Evolutionary conservation across 2,113 vertebrate species (phyloP).

Genomic region (Hippopotamus amphibius): DNA sequence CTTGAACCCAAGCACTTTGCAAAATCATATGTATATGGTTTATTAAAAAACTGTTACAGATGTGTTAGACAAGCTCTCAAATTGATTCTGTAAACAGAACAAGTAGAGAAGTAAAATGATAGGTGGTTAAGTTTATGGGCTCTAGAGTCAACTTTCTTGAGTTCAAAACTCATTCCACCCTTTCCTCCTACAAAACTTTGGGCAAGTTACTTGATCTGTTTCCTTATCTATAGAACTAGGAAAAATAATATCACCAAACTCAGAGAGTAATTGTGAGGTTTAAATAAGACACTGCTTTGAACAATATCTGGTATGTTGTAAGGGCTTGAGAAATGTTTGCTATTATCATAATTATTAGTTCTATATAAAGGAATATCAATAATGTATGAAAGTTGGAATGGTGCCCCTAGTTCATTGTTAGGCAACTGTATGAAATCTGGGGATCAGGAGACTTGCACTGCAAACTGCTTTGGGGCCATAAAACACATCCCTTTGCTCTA

Average conservation of each 20-base stretch:
- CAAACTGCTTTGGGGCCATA: not conserved
- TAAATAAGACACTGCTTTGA: not conserved
- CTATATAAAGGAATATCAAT: not conserved
- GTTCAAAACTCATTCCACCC: not conserved
- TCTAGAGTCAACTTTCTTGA: not conserved
- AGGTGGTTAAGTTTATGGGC: not conserved
- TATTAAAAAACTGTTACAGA: slow-evolving; percentile 53
- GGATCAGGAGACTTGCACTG: not conserved
- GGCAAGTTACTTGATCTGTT: not conserved
- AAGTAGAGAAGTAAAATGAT: not conserved
- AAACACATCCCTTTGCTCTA: not conserved
- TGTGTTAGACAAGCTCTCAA: slow-evolving; percentile 17
- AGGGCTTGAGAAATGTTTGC: not conserved
- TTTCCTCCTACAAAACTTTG: not conserved
- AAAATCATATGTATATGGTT: slow-evolving; percentile 55
- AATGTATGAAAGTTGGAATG: not conserved
- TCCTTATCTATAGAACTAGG: not conserved
- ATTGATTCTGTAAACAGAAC: slow-evolving; percentile 43
- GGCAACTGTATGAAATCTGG: not conserved
- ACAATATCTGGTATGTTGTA: not conserved
- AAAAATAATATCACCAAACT: not conserved
- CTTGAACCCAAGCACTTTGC: slow-evolving; percentile 56
- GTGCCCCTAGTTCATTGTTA: not conserved
- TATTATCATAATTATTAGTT: not conserved
- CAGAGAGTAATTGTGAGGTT: not conserved